Evolutionary conservation across 2,888 invertebrate species (phyloP), one percentile per base, ranked within the genome.

Genomic region (Allolobophora icterica): DNA sequence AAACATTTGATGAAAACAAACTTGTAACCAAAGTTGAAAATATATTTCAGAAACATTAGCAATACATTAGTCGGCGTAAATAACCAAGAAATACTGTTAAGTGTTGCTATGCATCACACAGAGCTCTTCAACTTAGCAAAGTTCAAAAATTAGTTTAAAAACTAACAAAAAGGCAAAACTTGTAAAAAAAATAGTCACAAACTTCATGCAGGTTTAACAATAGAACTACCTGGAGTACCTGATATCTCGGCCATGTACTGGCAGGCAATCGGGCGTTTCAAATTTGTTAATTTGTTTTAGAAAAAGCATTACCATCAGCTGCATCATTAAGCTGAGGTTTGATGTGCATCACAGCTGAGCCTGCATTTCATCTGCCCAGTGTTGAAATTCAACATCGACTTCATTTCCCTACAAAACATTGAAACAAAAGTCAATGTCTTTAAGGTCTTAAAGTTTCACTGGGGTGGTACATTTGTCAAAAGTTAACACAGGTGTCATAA

Each of bases 341-440:
- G 5, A n/a, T 71, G 71, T 71, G 6, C 8, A 19, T 87, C 38
- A 87, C 35, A 87, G 34, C 24, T 87, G 87, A 35, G 87, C 87
- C n/a, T 90, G 90, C 38, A 90, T 30, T n/a, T 90, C 90, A 38
- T 90, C 58, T 38, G 90, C 90, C 90, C 90, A 90, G 34, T 90
- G 90, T 30, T 90, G 90, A 71, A 90, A 90, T 30, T 90, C 90
- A n/a, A 33, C 34, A 35, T 90, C 90, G 15, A n/a, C 71, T 71
- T 90, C 90, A 45, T 71, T 34, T 52, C 30, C 33, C 89, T 45
- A 40, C n/a, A 89, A 52, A 89, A 40, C 11, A 89, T 24, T 4
- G 17, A 87, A 2, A 87, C 3, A 11, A 45, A 45, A 13, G 15
- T 17, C n/a, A n/a, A n/a, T n/a, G n/a, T n/a, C n/a, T 71, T n/a